These are phyloP conservation scores for Ceyx melanurus DNA, from an alignment of 2,113 vertebrate species.

Conservation along the genomic window DNA sequence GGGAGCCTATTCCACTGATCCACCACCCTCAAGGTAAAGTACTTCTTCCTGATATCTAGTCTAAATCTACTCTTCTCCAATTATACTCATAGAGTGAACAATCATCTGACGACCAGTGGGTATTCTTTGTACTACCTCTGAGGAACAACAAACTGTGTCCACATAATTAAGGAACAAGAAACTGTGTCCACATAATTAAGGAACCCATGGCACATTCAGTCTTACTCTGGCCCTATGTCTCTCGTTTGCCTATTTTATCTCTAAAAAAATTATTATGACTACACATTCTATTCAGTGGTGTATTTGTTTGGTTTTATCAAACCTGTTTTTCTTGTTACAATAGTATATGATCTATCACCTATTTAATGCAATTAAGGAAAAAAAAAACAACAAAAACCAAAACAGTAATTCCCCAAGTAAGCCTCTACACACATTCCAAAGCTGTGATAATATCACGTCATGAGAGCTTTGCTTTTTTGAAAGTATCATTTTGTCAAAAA, in stretches of 20 bases:
- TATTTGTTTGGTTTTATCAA: slow-evolving; percentile 25
- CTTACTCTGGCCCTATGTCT: background rate
- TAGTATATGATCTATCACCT: background rate
- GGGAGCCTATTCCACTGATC: too few species aligned
- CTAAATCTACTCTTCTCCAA: too few species aligned
- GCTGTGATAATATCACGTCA: background rate
- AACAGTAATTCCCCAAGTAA: background rate
- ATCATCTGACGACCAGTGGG: background rate
- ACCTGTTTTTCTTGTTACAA: slow-evolving; percentile 40
- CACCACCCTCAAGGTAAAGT: too few species aligned
- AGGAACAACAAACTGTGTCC: background rate
- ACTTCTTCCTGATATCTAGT: too few species aligned
- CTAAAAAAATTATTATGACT: background rate
- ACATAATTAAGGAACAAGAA: background rate
- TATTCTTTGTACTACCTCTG: background rate
- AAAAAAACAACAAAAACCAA: background rate
- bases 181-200: background rate
- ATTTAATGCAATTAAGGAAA: slow-evolving; percentile 6
- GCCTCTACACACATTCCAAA: background rate
- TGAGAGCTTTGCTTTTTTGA: background rate
- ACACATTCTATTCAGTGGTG: background rate
- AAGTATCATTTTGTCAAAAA: background rate
- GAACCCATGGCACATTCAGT: background rate
- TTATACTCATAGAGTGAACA: background rate
- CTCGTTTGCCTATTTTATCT: background rate